Conservation (phyloP, 2,888 invertebrate species). For the Ormia ochracea region DNA sequence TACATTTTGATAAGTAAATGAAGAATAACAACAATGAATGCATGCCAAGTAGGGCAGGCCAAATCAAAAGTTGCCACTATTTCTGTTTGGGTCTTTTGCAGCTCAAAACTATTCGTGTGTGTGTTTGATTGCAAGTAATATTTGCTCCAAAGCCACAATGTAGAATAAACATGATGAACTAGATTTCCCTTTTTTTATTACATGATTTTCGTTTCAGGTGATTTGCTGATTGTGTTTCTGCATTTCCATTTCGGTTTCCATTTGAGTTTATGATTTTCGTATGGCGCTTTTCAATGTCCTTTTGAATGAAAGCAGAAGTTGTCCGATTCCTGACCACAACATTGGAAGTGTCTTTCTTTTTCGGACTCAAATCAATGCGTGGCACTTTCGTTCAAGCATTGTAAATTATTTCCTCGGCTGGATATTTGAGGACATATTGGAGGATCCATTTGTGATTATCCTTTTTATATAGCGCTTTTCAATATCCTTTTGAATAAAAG, state of each 20-base stretch:
- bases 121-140: conserved; percentile 4
- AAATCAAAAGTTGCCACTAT: conserved; percentile 41
- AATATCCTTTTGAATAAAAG: not conserved
- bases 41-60: conserved; percentile 51
- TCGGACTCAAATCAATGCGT: not conserved
- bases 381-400: not conserved
- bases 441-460: conserved; percentile 17
- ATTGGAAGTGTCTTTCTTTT: not conserved
- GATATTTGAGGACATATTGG: too few species aligned
- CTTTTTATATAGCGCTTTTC: not conserved
- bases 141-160: conserved; percentile 46
- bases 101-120: not conserved
- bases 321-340: not conserved
- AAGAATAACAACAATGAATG: conserved; percentile 9
- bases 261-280: conserved; percentile 1
- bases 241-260: not conserved
- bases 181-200: conserved; percentile 47
- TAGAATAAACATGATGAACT: conserved; percentile 57
- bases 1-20: conserved; percentile 29
- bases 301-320: not conserved
- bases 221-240: not conserved
- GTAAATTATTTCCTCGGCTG: too few species aligned
- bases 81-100: not conserved
- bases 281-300: not conserved
- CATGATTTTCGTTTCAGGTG: conserved; percentile 25